phyloP scores from a whole-genome alignment of 2,797 vertebrate species.

The Betta splendens region DNA sequence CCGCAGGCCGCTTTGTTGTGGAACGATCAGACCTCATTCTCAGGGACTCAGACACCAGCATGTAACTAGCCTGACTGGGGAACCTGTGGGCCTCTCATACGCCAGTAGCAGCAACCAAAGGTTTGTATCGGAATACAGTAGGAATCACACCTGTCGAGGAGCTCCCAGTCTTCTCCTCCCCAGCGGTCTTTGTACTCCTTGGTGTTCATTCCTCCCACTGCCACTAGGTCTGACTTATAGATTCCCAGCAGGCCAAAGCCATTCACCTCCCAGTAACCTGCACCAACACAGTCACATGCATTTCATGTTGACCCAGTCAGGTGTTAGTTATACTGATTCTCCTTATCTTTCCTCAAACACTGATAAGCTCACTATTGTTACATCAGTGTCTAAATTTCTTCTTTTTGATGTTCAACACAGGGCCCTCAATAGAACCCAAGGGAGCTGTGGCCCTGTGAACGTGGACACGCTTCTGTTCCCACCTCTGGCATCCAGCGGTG shows the following conservation, averaged over 20 bases:
- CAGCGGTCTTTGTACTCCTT: constrained; percentile 90
- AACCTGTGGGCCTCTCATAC: too few species aligned
- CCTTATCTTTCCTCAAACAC: too few species aligned
- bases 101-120: too few species aligned
- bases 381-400: too few species aligned
- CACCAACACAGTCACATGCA: constrained; percentile 16
- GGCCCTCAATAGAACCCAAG: background rate
- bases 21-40: too few species aligned
- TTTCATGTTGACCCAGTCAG: background rate
- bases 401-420: background rate
- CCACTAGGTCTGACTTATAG: constrained; percentile 94
- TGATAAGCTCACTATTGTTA: background rate
- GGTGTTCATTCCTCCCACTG: constrained; percentile 95
- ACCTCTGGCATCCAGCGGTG: constrained; percentile 88
- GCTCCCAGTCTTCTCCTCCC: constrained; percentile 99
- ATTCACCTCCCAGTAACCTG: constrained; percentile 97
- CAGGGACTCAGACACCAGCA: too few species aligned
- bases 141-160: constrained; percentile 90
- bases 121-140: too few species aligned
- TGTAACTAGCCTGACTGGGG: too few species aligned
- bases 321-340: background rate
- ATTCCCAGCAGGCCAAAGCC: constrained; percentile 96
- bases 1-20: too few species aligned
- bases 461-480: constrained; percentile 13
- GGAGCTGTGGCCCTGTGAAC: background rate